Evolutionary conservation across 2,888 invertebrate species (phyloP), one percentile per base, ranked within the genome.

Genomic region (Drosophila koepferae): DNA sequence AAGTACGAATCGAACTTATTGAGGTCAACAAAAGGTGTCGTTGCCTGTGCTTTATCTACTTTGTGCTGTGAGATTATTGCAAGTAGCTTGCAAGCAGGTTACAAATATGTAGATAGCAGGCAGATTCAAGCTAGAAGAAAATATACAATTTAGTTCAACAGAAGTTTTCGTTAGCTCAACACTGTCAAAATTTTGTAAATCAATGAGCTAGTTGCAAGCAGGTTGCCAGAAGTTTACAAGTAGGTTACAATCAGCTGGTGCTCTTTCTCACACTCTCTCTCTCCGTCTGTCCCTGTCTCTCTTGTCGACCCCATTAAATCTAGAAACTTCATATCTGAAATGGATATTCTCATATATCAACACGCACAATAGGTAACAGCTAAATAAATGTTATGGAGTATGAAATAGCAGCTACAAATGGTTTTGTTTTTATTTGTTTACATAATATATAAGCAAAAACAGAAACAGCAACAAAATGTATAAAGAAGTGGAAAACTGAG

Each of bases 1-100:
- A 55, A 44, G 48, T 49, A 46, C 23, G 55, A 20, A 55, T 66
- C 59, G 59, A 72, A 56, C 38, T 20, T 55, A 72, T 63, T 48
- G 66, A 72, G 75, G 77, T n/a, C 73, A 75, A 34, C 16, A 48
- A 23, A 64, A 61, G 53, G 49, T 44, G 55, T n/a, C 28, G 18
- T 18, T 43, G 36, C 14, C n/a, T 16, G 48, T 59, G 46, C 53
- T 62, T 56, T 62, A 55, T 51, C 51, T 51, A 51, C 51, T 8
- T 51, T 16, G 23, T 36, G 36, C 58, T 46, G n/a, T 23, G 31
- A 10, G 31, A 58, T 23, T 18, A 44, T 43, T 56, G 46, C 61
- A 49, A 48, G 12, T 20, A 20, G 58, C 53, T 38, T 64, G 48
- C 49, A 56, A 31, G 28, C 40, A 61, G 60, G 36, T 36, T 53